phyloP scores from a whole-genome alignment of 35 echinoderm and acorn worm genomes.

The Eucidaris tribuloides region DNA sequence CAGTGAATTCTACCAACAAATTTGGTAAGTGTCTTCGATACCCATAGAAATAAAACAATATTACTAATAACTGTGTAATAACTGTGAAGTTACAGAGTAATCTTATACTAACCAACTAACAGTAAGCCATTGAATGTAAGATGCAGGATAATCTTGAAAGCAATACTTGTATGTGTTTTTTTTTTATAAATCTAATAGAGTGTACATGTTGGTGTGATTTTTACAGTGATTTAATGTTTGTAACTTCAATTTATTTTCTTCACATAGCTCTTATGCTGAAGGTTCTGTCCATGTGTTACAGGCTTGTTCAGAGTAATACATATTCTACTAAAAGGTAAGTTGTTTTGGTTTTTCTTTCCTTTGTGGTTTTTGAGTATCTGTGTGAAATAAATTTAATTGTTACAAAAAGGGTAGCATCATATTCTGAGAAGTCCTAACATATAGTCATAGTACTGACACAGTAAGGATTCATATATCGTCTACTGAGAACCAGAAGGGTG shows the following conservation, averaged over 20 bases:
- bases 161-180: not conserved
- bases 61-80: no score
- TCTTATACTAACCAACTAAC: no score
- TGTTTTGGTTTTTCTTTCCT: no score
- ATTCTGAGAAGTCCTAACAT: no score
- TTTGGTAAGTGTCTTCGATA: constrained; percentile 78
- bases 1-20: constrained; percentile 43
- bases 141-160: not conserved
- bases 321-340: constrained; percentile 89
- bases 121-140: not conserved
- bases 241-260: not conserved
- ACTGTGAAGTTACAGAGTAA: no score
- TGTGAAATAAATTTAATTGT: no score
- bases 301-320: constrained; percentile 77
- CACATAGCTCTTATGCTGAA: constrained; percentile 61
- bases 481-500: no score
- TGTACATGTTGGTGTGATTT: not conserved
- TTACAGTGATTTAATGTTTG: not conserved
- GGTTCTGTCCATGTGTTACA: constrained; percentile 82
- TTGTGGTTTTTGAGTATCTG: no score
- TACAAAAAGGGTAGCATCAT: no score
- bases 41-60: not conserved
- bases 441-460: no score
- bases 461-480: no score
- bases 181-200: not conserved